Evolutionary conservation across 2,888 invertebrate species (phyloP).

Genomic region (Phytoseiulus persimilis): DNA sequence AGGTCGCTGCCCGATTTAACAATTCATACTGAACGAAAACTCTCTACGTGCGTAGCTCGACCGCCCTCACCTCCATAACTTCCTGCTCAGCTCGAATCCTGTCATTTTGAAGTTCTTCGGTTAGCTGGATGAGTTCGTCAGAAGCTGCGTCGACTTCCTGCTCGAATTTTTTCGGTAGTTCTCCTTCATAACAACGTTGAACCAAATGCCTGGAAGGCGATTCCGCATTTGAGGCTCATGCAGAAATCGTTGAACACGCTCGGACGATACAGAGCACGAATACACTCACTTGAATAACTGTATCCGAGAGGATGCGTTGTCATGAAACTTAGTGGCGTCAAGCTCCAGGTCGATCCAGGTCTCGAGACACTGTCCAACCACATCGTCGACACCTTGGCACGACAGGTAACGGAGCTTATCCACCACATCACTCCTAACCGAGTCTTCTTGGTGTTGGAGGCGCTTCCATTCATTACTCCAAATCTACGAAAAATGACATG

Average conservation of each 20-base stretch:
- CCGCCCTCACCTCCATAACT: slow-evolving; percentile 1
- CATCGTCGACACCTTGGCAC: slow-evolving; percentile 31
- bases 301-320: slow-evolving; percentile 35
- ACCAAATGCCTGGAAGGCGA: slow-evolving; percentile 7
- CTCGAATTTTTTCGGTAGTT: background rate
- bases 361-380: slow-evolving; percentile 26
- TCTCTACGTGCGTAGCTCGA: background rate
- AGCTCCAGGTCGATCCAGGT: slow-evolving; percentile 37
- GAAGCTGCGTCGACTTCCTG: slow-evolving; percentile 14
- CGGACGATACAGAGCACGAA: background rate
- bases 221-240: background rate
- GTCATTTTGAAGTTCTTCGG: background rate
- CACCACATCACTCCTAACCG: slow-evolving; percentile 31
- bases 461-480: slow-evolving; percentile 36
- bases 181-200: background rate
- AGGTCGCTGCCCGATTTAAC: background rate
- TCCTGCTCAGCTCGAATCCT: slow-evolving; percentile 12
- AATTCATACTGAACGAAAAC: background rate
- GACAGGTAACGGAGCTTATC: slow-evolving; percentile 33
- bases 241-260: too few relatives aligned
- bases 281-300: slow-evolving; percentile 20
- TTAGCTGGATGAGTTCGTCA: slow-evolving; percentile 6
- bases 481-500: background rate
- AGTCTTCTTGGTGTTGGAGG: background rate
- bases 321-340: slow-evolving; percentile 32